phyloP scores from a whole-genome alignment of 2,113 vertebrate species.

The Tragelaphus scriptus region DNA sequence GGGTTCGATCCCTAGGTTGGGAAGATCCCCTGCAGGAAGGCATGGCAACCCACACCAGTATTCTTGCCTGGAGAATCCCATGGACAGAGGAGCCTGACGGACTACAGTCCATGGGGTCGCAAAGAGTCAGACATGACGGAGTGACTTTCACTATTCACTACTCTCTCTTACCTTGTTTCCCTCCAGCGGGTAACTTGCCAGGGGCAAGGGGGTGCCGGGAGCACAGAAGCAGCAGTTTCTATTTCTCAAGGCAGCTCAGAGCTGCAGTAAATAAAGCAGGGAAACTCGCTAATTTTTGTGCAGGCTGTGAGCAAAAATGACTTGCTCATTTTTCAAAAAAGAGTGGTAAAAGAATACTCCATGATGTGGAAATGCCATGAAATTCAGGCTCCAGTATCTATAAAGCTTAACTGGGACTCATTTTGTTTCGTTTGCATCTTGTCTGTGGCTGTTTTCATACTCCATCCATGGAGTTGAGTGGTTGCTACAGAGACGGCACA shows the following conservation, averaged over 20 bases:
- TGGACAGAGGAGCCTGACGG: neutral
- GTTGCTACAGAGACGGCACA: rapidly evolving
- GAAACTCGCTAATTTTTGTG: neutral
- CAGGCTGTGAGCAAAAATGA: neutral
- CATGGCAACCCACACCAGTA: neutral
- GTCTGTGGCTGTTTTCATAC: rapidly evolving
- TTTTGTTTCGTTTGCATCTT: rapidly evolving
- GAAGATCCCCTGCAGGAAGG: neutral
- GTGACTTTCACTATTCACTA: neutral
- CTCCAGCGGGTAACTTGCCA: neutral
- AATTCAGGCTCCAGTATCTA: neutral
- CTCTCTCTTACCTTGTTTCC: neutral
- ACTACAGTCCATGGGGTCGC: neutral
- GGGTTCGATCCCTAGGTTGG: neutral
- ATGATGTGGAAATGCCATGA: neutral
- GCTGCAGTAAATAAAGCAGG: neutral
- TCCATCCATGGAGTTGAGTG: rapidly evolving
- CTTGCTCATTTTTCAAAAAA: neutral
- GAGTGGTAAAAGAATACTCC: neutral
- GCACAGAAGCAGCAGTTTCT: neutral
- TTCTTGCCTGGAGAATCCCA: neutral
- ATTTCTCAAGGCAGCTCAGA: rapidly evolving
- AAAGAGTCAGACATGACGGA: neutral
- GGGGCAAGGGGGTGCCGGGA: neutral
- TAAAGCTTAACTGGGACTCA: neutral